A percentile compares a stretch with the other conserved stretches of the same genome.
Conservation (phyloP, 1,140 invertebrate genomes). For the Camponotus vicinus region DNA sequence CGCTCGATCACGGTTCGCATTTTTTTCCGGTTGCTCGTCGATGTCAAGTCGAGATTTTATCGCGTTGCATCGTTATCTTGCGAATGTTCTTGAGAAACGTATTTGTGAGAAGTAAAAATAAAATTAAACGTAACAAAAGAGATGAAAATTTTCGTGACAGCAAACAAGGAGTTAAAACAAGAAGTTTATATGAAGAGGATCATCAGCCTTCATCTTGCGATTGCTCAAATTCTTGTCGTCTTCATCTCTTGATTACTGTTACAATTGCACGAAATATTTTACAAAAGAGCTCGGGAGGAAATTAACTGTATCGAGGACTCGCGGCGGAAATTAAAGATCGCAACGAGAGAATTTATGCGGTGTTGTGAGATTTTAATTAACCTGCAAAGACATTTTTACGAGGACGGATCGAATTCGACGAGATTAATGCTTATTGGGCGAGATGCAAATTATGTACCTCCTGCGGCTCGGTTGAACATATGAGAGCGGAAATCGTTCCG, state of each 20-base stretch:
- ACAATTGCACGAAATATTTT: neutral
- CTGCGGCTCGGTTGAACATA: constrained; percentile 43
- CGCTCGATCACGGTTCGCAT: neutral
- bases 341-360: constrained; percentile 7
- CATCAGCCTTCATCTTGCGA: neutral
- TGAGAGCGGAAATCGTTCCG: constrained; percentile 25
- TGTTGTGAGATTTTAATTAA: constrained; percentile 46
- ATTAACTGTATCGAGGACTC: constrained; percentile 16
- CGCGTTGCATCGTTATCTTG: constrained; percentile 1
- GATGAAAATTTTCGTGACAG: constrained; percentile 15
- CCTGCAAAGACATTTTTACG: constrained; percentile 74
- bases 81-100: neutral
- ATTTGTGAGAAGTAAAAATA: constrained; percentile 15
- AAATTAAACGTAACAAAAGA: constrained; percentile 28
- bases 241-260: neutral
- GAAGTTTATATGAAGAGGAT: constrained; percentile 45
- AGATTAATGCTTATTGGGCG: constrained; percentile 81
- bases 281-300: constrained; percentile 8
- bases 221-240: neutral
- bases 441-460: constrained; percentile 74
- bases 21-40: too few relatives aligned
- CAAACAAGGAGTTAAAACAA: constrained; percentile 10
- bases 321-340: constrained; percentile 13
- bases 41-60: constrained; percentile 34
- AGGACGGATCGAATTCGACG: constrained; percentile 75